These are phyloP conservation scores for Entomyzon cyanotis DNA, from an alignment of 2,113 vertebrate genomes.

Conservation along the genomic window DNA sequence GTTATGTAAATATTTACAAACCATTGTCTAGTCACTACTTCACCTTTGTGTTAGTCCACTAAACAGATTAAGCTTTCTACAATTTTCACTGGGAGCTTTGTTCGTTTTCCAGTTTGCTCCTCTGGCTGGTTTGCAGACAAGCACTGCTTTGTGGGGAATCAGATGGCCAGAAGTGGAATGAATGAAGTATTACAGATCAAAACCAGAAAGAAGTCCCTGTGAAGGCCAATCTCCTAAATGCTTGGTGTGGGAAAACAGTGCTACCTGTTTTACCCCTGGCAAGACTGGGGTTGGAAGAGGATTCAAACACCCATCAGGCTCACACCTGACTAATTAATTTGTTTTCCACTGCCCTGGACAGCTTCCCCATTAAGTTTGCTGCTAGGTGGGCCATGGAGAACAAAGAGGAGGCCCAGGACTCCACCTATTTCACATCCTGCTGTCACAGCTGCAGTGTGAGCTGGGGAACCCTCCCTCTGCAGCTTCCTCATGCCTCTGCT, in stretches of 20 bases:
- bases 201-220: not conserved
- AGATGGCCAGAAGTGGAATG: not conserved
- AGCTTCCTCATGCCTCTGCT: not conserved
- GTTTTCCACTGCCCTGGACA: not conserved
- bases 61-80: not conserved
- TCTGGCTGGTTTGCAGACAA: not conserved
- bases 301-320: not conserved
- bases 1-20: not conserved
- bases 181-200: not conserved
- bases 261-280: not conserved
- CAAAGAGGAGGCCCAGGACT: not conserved
- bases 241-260: not conserved
- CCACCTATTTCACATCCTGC: no score
- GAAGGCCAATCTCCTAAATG: not conserved
- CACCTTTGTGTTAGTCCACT: not conserved
- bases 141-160: not conserved
- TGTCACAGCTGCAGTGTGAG: rapidly evolving
- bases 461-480: not conserved
- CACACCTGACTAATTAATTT: not conserved
- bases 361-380: not conserved
- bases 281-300: not conserved
- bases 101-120: not conserved
- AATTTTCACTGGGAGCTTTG: not conserved
- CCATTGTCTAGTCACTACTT: not conserved
- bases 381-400: not conserved